Percentiles rank a stretch among this genome's conserved stretches.
phyloP scores from a whole-genome alignment of 1,140 invertebrate species.

The Pseudomyrmex cubaensis region DNA sequence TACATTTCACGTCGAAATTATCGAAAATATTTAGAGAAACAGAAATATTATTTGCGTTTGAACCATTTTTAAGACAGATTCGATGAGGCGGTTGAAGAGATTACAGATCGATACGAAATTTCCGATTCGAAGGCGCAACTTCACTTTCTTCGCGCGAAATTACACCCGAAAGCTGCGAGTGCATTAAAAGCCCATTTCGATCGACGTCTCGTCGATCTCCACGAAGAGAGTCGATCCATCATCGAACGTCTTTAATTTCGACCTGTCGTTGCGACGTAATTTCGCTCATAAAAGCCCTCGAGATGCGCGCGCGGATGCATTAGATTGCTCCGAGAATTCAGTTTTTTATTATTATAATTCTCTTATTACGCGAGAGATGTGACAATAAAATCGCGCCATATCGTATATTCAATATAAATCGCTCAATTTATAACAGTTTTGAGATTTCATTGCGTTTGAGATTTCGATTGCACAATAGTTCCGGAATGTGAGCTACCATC shows the following conservation, averaged over 20 bases:
- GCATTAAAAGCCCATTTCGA: constrained; percentile 25
- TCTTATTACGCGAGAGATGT: too few species aligned
- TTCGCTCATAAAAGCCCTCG: neutral
- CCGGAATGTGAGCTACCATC: neutral
- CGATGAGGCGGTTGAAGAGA: neutral
- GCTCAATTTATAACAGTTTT: too few species aligned
- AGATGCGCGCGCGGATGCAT: too few species aligned
- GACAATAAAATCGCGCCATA: too few species aligned
- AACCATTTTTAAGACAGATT: neutral
- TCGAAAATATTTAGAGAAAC: neutral
- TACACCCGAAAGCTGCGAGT: constrained; percentile 4
- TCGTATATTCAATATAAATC: too few species aligned
- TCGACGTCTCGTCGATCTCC: neutral
- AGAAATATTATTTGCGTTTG: neutral
- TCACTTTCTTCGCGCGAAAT: neutral
- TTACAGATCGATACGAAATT: constrained; percentile 19
- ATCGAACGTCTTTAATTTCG: constrained; percentile 25
- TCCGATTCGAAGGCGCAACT: neutral
- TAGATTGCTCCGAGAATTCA: too few species aligned
- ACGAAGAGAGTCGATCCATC: neutral
- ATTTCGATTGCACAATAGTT: too few species aligned
- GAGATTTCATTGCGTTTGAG: too few species aligned
- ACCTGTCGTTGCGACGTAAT: constrained; percentile 19
- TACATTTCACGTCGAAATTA: too few species aligned
- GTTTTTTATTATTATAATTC: too few species aligned